Percentiles rank a stretch among this genome's conserved stretches.
Conservation (phyloP, 2,113 vertebrate genomes). For the Platichthys flesus region DNA sequence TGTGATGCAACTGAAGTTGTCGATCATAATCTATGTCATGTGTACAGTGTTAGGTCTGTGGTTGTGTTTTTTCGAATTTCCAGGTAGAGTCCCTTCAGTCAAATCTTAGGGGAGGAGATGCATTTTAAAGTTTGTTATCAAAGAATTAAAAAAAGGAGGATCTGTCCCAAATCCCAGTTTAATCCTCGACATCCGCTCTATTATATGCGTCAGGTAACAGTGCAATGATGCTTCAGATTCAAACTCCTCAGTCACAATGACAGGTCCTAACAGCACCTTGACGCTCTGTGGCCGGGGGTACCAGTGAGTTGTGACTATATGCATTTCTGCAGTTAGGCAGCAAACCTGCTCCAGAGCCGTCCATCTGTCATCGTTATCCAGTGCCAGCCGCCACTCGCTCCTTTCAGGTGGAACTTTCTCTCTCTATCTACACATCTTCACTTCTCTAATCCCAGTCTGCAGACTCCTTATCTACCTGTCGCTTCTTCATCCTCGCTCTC, state of each 20-base stretch:
- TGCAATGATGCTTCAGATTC: not conserved
- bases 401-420: not conserved
- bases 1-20: too few relatives aligned
- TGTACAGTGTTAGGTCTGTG: too few relatives aligned
- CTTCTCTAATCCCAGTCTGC: constrained; percentile 13
- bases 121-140: not conserved
- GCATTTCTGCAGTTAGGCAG: constrained; percentile 42
- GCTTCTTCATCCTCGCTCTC: constrained; percentile 15
- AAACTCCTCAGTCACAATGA: constrained; percentile 26
- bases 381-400: constrained; percentile 9
- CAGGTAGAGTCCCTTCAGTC: too few relatives aligned
- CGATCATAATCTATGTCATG: too few relatives aligned
- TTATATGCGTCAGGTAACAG: not conserved
- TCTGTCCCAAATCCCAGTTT: too few relatives aligned
- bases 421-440: constrained; percentile 31
- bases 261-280: constrained; percentile 24
- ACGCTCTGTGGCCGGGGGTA: not conserved
- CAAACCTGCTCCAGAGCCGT: constrained; percentile 24
- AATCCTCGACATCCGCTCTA: too few relatives aligned
- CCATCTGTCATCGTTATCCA: constrained; percentile 46
- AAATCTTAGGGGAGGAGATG: too few relatives aligned
- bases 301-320: constrained; percentile 33
- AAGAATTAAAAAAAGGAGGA: not conserved
- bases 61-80: too few relatives aligned
- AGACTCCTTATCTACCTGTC: constrained; percentile 41